Percentiles rank a stretch among this genome's conserved stretches.
Conservation (phyloP, 2,888 invertebrate species). For the Halocaridina rubra region DNA sequence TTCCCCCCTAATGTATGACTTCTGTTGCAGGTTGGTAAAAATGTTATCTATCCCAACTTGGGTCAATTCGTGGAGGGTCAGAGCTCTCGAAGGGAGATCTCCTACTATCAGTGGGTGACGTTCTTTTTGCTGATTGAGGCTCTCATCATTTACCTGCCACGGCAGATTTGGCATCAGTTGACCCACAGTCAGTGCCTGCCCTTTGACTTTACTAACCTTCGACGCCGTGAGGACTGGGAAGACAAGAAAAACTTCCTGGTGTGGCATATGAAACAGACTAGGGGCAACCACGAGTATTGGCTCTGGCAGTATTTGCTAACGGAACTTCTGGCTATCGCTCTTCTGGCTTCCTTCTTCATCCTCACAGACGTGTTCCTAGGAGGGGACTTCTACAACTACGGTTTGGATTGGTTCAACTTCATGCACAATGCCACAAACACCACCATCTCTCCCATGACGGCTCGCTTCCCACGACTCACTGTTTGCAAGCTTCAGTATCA, state of each 20-base stretch:
- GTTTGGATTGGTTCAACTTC: conserved; percentile 63
- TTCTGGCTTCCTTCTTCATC: conserved; percentile 62
- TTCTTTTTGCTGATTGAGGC: conserved; percentile 63
- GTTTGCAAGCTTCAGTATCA: conserved; percentile 63
- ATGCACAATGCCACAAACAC: conserved; percentile 63
- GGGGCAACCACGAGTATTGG: conserved; percentile 64
- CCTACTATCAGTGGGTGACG: conserved; percentile 63
- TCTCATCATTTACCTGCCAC: conserved; percentile 60
- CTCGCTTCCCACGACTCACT: conserved; percentile 62
- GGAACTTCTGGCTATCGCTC: conserved; percentile 59
- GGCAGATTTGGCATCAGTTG: conserved; percentile 63
- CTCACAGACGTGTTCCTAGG: conserved; percentile 64
- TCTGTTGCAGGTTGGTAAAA: conserved; percentile 62
- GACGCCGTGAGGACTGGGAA: conserved; percentile 64
- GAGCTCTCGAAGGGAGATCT: conserved; percentile 61
- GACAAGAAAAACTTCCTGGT: conserved; percentile 64
- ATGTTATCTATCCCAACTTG: conserved; percentile 63
- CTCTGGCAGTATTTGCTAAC: conserved; percentile 63
- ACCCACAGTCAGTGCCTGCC: conserved; percentile 63
- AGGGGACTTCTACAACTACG: conserved; percentile 63
- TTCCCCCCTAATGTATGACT: not conserved
- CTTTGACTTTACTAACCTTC: conserved; percentile 63
- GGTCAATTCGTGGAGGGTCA: conserved; percentile 63
- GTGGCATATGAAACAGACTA: conserved; percentile 64
- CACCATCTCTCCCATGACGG: conserved; percentile 63